Conservation (phyloP, 2,113 vertebrate species). For the Cairina moschata region DNA sequence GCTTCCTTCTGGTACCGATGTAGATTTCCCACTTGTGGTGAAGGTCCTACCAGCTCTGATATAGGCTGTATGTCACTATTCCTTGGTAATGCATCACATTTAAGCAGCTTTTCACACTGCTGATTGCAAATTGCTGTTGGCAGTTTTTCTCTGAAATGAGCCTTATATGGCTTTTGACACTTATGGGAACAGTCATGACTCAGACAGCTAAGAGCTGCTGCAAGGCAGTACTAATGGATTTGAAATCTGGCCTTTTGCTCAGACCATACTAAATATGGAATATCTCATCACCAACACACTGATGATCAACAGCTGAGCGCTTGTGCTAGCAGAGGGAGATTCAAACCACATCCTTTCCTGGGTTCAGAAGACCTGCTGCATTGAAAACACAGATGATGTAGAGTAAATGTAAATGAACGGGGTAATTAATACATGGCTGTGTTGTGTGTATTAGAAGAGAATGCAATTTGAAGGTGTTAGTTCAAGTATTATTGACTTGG, state of each 20-base stretch:
- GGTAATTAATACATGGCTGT: not conserved
- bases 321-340: not conserved
- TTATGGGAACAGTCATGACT: not conserved
- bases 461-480: not conserved
- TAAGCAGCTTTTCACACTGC: not conserved
- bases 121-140: not conserved
- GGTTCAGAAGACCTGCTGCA: not conserved
- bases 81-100: not conserved
- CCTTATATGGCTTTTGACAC: not conserved
- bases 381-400: not conserved
- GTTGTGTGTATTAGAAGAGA: not conserved
- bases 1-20: not conserved
- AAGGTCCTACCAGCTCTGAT: not conserved
- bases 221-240: not conserved
- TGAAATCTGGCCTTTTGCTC: not conserved
- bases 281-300: not conserved
- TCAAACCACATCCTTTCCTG: not conserved
- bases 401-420: not conserved
- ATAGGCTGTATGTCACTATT: not conserved
- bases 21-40: not conserved
- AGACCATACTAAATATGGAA: not conserved
- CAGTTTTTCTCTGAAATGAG: not conserved
- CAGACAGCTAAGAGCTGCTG: not conserved
- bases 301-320: not conserved
- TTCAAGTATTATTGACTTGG: not conserved